Evolutionary conservation across 1,140 invertebrate genomes (phyloP), one percentile per base, ranked within the genome.

Genomic region (Drosophila obscura): DNA sequence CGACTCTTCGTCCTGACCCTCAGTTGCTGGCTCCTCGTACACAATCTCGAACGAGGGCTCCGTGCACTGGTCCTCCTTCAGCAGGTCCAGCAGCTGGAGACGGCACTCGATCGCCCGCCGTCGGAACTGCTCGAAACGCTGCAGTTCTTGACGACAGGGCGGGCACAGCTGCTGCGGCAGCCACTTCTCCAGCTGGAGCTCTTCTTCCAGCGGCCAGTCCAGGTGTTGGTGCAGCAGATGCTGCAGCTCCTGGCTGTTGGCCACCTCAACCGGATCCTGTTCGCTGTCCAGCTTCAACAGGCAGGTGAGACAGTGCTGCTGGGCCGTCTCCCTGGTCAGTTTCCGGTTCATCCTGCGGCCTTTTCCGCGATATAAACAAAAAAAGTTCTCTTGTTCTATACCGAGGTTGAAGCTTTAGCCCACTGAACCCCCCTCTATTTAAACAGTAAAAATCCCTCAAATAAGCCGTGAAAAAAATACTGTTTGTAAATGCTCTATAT

Each of bases 301-400:
- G 13, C 83, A 88, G 4, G 84, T 89, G 46, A 87, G 59, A 52
- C 83, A 88, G 59, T 74, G 73, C 2, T 65, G 44, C 5, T 43
- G 41, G 11, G 51, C 74, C 7, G 65, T 72, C 16, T 61, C 55
- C 31, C 56, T 57, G 55, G 35, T 75, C 3, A 76, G n/a, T 16
- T 28, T 49, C 1, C 28, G 35, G 39, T 15, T 35, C 63, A 66
- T 66, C 28, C 9, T 56, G 22, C 22, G 16, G n/a, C 7, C 28
- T n/a, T 39, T 35, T 35, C 31, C 31, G 31, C 31, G 9, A 35
- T 35, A 35, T 35, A 35, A 35, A 35, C 31, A 35, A 35, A 35
- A 35, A 19, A 19, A 19, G 1, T 19, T 19, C 19, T 19, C 1
- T 19, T 19, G 19, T 19, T 19, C 19, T 19, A 19, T 19, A 19